Conservation (phyloP, 1,140 invertebrate genomes). For the Brachionus sp. region DNA sequence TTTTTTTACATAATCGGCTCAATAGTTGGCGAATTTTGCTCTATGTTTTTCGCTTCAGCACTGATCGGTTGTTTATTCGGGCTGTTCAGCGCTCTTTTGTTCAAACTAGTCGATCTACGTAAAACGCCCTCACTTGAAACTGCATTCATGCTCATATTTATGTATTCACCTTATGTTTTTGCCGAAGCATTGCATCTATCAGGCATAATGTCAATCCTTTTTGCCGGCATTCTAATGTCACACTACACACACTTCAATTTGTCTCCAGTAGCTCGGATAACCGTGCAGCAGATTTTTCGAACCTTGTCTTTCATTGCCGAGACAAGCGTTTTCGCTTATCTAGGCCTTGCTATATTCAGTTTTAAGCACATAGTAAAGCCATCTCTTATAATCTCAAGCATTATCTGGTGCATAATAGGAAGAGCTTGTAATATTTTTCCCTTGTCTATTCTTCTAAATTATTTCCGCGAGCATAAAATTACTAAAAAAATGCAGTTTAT, state of each 20-base stretch:
- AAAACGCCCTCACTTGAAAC: conserved; percentile 97
- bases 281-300: conserved; percentile 97
- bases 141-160: conserved; percentile 95
- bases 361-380: conserved; percentile 73
- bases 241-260: conserved; percentile 98
- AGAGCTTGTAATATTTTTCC: conserved; percentile 96
- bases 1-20: conserved; percentile 7
- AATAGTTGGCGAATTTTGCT: conserved; percentile 70
- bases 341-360: conserved; percentile 94
- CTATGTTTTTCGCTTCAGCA: conserved; percentile 97
- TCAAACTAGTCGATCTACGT: conserved; percentile 91
- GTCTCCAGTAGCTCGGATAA: conserved; percentile 95
- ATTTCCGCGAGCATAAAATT: conserved; percentile 93
- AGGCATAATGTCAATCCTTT: conserved; percentile 97
- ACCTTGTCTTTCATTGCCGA: conserved; percentile 90
- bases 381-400: conserved; percentile 82
- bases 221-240: conserved; percentile 98
- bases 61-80: conserved; percentile 93
- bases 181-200: conserved; percentile 91
- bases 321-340: conserved; percentile 98
- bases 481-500: conserved; percentile 98
- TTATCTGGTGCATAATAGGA: conserved; percentile 78
- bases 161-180: conserved; percentile 93
- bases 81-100: conserved; percentile 70
- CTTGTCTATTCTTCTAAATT: conserved; percentile 83